phyloP scores from a whole-genome alignment of 1,140 invertebrate species.

The Drosophila seguyi region DNA sequence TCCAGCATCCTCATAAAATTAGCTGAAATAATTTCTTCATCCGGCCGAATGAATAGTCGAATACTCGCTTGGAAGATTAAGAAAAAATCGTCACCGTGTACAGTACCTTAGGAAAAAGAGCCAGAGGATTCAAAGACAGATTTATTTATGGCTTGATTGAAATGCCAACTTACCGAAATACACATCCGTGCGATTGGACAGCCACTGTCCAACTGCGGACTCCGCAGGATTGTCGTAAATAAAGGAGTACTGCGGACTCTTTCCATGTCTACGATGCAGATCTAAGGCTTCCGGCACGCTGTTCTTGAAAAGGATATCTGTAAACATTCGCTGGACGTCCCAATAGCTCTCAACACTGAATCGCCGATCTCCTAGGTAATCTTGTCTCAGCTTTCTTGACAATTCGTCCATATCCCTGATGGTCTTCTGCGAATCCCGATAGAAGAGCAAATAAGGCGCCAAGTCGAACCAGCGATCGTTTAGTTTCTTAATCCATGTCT shows the following conservation, averaged over 20 bases:
- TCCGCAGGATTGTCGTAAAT: constrained; percentile 61
- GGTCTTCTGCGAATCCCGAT: constrained; percentile 24
- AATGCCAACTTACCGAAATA: constrained; percentile 33
- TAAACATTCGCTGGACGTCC: constrained; percentile 55
- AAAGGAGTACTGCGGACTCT: constrained; percentile 54
- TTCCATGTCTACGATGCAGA: constrained; percentile 37
- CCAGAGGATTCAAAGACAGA: not conserved
- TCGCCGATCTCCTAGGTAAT: constrained; percentile 45
- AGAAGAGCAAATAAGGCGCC: constrained; percentile 61
- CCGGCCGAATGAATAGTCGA: not conserved
- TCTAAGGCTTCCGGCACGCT: constrained; percentile 37
- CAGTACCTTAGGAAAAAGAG: constrained; percentile 12
- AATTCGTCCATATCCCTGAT: constrained; percentile 37
- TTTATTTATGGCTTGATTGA: not conserved
- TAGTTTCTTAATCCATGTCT: constrained; percentile 28
- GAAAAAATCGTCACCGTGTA: constrained; percentile 34
- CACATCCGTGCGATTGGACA: constrained; percentile 51
- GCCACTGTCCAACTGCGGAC: constrained; percentile 21
- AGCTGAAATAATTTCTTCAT: constrained; percentile 44
- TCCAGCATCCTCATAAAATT: constrained; percentile 62
- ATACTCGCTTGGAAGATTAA: constrained; percentile 9
- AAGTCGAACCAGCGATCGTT: constrained; percentile 60
- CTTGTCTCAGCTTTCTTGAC: constrained; percentile 31
- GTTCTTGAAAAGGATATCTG: constrained; percentile 62
- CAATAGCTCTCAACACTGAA: constrained; percentile 58